Base-by-base conservation (phyloP, 2,113 vertebrate genomes). In the Gobiocypris rarus region DNA sequence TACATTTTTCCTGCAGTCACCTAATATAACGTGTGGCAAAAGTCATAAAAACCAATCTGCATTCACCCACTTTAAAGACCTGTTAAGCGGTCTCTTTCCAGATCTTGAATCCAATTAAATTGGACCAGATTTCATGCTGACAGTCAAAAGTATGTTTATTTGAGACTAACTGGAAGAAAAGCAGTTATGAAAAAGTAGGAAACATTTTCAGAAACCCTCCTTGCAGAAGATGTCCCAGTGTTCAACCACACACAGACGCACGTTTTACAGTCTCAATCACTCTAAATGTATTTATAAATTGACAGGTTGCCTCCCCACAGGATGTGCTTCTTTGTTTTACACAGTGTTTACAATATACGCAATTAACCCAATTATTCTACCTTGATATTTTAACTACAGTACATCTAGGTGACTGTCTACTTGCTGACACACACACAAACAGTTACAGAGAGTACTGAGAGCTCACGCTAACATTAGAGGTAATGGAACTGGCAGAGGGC, bases 331-430 rank as follows among this genome's bases (percentile, higher is more conserved):
- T 83, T 58, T 38, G 56, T 79, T 78, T 28, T 43, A 41, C 76
- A 3, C 52, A 8, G 22, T 45, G 26, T n/a, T 50, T 9, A 43
- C 56, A 48, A 50, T 65, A 73, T 48, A 43, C 9, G 19, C 63
- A 82, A 65, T 84, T 79, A 75, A 52, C 38, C 11, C 22, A 82
- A 86, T 86, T 81, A 86, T 61, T 67, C 50, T 41, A 56, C 48
- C 38, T 67, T 75, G 73, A 79, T 70, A 82, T 84, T 77, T 83
- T 41, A 70, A 78, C 83, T 74, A 58, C 34, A 45, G 56, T 41
- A 54, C 63, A n/a, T 82, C 41, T n/a, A 54, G 31, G 58, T 54
- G 43, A 69, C 43, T 67, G 24, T 48, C 34, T 7, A 41, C 67
- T 31, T 43, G 56, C 24, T 70, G 31, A 79, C 43, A 73, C 31